Evolutionary conservation across 2,888 invertebrate genomes (phyloP).

Genomic region (Exephanes ischioxanthus): DNA sequence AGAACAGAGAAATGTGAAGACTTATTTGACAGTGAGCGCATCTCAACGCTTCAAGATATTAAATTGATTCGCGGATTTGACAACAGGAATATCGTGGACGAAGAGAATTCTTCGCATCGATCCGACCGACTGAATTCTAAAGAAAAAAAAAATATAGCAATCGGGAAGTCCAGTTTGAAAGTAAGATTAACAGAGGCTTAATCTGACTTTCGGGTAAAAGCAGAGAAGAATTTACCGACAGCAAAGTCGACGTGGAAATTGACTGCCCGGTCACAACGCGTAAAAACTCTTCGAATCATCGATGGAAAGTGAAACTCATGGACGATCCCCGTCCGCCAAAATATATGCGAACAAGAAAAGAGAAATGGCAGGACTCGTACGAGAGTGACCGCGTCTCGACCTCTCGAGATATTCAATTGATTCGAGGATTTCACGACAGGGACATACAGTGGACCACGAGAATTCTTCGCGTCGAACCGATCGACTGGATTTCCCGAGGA

Average conservation of each 20-base stretch:
- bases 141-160: neutral
- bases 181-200: neutral
- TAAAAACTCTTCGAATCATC: neutral
- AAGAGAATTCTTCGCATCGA: slow-evolving; percentile 38
- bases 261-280: neutral
- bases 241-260: neutral
- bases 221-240: neutral
- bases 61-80: slow-evolving; percentile 49
- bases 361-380: slow-evolving; percentile 19
- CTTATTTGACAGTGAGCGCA: slow-evolving; percentile 2
- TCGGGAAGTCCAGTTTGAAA: neutral
- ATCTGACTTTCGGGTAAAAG: too few species aligned
- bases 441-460: slow-evolving; percentile 42
- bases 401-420: slow-evolving; percentile 56
- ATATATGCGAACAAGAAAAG: neutral
- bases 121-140: too few species aligned
- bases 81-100: slow-evolving; percentile 24
- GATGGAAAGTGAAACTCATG: neutral
- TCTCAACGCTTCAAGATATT: slow-evolving; percentile 36
- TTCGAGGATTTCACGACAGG: slow-evolving; percentile 30
- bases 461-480: slow-evolving; percentile 49
- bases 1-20: slow-evolving; percentile 21
- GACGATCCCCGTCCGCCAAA: neutral
- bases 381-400: slow-evolving; percentile 6
- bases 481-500: slow-evolving; percentile 40